Percentiles rank a stretch among this genome's conserved stretches.
phyloP scores from a whole-genome alignment of 2,113 vertebrate species.

The Etheostoma cragini region DNA sequence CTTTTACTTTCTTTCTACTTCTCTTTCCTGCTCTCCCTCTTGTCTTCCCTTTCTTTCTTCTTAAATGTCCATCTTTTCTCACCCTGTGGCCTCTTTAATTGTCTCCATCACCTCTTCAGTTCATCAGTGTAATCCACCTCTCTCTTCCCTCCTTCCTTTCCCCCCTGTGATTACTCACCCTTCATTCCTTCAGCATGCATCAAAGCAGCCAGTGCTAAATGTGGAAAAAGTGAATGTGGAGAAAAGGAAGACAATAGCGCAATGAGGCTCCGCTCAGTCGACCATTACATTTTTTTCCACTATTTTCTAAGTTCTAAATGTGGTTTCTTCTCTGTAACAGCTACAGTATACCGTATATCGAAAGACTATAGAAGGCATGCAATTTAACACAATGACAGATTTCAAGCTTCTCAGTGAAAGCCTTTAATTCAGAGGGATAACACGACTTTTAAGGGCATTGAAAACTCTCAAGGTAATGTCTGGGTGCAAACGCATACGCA shows the following conservation, averaged over 20 bases:
- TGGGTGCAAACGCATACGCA: constrained; percentile 56
- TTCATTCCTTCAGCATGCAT: constrained; percentile 80
- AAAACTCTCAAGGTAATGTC: constrained; percentile 43
- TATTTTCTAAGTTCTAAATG: constrained; percentile 60
- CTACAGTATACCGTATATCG: constrained; percentile 32
- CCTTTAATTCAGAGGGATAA: constrained; percentile 56
- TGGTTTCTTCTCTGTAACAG: constrained; percentile 44
- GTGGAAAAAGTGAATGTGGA: constrained; percentile 84
- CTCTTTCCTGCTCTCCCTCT: constrained; percentile 39
- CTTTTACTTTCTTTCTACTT: constrained; percentile 52
- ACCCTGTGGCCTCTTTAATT: constrained; percentile 78
- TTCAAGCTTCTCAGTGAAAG: constrained; percentile 25
- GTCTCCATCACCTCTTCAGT: constrained; percentile 79
- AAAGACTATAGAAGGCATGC: constrained; percentile 21
- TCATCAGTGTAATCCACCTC: constrained; percentile 73
- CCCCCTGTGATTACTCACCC: constrained; percentile 75
- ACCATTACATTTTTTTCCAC: constrained; percentile 71
- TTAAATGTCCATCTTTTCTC: constrained; percentile 75
- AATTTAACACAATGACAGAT: constrained; percentile 64
- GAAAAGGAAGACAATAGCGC: constrained; percentile 69
- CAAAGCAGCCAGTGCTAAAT: constrained; percentile 83
- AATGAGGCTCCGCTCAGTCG: constrained; percentile 68
- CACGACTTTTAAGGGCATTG: constrained; percentile 58
- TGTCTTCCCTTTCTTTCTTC: constrained; percentile 61
- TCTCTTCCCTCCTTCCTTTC: constrained; percentile 30